Evolutionary conservation across 1,140 invertebrate species (phyloP).

Genomic region (Temnothorax curvispinosus): DNA sequence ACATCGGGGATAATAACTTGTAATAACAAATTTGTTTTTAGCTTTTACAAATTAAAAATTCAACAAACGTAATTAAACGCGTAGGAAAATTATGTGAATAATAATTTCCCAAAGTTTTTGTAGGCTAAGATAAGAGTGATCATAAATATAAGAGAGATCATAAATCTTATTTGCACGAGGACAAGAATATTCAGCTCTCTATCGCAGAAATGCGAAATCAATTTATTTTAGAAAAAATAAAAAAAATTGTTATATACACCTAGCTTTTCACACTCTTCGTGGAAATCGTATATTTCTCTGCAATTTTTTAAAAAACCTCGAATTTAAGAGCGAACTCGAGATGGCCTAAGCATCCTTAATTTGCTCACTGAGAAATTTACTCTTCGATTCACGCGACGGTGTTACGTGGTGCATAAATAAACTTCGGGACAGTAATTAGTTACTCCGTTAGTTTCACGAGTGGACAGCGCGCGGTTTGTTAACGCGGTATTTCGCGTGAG

Average conservation of each 20-base stretch:
- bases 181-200: slow-evolving; percentile 32
- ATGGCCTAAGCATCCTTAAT: background rate
- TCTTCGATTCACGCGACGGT: slow-evolving; percentile 24
- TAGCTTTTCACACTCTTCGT: slow-evolving; percentile 13
- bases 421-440: slow-evolving; percentile 41
- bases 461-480: slow-evolving; percentile 36
- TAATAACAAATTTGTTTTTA: background rate
- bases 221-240: slow-evolving; percentile 50
- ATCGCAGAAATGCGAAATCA: slow-evolving; percentile 8
- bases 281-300: slow-evolving; percentile 16
- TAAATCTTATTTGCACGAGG: slow-evolving; percentile 40
- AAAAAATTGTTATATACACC: slow-evolving; percentile 5
- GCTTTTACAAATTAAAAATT: background rate
- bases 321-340: slow-evolving; percentile 24
- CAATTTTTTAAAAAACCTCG: slow-evolving; percentile 21
- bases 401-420: slow-evolving; percentile 45
- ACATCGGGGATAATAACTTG: background rate
- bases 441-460: slow-evolving; percentile 51
- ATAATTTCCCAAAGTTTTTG: slow-evolving; percentile 42
- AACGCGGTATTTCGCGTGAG: slow-evolving; percentile 25
- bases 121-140: background rate
- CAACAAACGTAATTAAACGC: background rate
- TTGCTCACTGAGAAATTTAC: slow-evolving; percentile 37
- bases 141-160: slow-evolving; percentile 32
- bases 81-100: slow-evolving; percentile 16